Evolutionary conservation across 1,140 invertebrate genomes (phyloP), one percentile per base, ranked within the genome.

Genomic region (Coenobita brevimanus): DNA sequence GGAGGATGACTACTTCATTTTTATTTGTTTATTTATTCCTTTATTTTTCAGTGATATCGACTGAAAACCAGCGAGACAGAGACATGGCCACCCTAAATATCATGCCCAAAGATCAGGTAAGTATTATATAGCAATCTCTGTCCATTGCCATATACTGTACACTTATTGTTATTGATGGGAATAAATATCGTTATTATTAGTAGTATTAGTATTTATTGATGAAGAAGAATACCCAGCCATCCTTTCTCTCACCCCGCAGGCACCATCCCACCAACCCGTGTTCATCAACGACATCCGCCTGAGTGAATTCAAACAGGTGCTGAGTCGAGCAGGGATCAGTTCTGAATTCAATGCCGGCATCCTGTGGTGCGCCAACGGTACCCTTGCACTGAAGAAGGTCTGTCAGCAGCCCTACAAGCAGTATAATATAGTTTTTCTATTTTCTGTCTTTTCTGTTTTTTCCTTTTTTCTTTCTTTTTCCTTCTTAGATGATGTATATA

Each of bases 211-310:
- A n/a, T n/a, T n/a, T n/a, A n/a, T n/a, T n/a, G n/a, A n/a, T n/a
- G n/a, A n/a, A n/a, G n/a, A n/a, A n/a, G n/a, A n/a, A n/a, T n/a
- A n/a, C n/a, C n/a, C n/a, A n/a, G n/a, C n/a, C n/a, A n/a, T n/a
- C n/a, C n/a, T n/a, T n/a, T 24, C 64, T 6, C 73, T 10, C 36
- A 10, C 0, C n/a, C 15, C 43, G 24, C 81, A 95, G 93, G 94
- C 95, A 79, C 94, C 94, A 4, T 94, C 95, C 8, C 98, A 99
- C 93, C 94, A 96, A 89, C 96, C 97, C 0, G 95, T 97, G 1
- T 98, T 99, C 92, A 95, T 99, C 41, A 99, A 99, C 93, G 97
- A 98, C 92, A 93, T 99, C 33, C 98, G 99, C 92, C 93, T 99
- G 46, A 98, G 97, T 0, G 98, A 99, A 92, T 97, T 99, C 91